Base-by-base conservation (phyloP, 2,888 invertebrate species). In the Seira musarum region DNA sequence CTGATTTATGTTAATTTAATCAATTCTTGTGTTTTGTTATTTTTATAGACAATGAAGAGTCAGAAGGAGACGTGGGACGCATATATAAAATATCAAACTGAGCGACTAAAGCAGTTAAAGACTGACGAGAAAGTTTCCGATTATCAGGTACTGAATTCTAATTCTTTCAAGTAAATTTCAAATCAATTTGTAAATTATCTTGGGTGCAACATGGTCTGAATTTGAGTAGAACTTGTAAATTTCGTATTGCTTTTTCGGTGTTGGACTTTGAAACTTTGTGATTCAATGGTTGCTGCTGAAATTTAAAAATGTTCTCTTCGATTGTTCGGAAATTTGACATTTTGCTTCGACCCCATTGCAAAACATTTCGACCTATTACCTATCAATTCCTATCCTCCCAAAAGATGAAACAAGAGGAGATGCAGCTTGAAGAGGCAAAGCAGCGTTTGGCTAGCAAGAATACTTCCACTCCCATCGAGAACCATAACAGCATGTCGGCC, bases 61-160 rank as follows among this genome's bases (percentile, higher is more conserved):
- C 80, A 81, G 64, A 76, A 68, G 64, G 71, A 71, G 6, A 64
- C 65, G 1, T 81, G 65, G 61, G 71, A 71, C 3, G 75, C 80
- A 1, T 81, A 46, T 46, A 57, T 75, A 15, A 81, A 81, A 25
- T 81, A 81, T 46, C 75, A 81, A 46, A 64, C 71, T 0, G 67
- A 75, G 17, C 65, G 75, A 19, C 35, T 81, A 5, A 75, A 68
- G 25, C 80, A 67, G 57, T 53, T 81, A 24, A 81, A 22, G 35
- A 19, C 40, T n/a, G 76, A 81, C 63, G 67, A 75, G 2, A 72
- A 64, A 68, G 60, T 68, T 22, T 46, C 67, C 19, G 57, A 66
- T 13, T 67, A 76, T 67, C 80, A 81, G 80, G 80, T 80, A 80
- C 76, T 76, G 60, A 49, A 46, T 53, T 53, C 3, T n/a, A n/a